Evolutionary conservation across 2,113 vertebrate species (phyloP).

Genomic region (western clawed frog (Xenopus tropicalis)): DNA sequence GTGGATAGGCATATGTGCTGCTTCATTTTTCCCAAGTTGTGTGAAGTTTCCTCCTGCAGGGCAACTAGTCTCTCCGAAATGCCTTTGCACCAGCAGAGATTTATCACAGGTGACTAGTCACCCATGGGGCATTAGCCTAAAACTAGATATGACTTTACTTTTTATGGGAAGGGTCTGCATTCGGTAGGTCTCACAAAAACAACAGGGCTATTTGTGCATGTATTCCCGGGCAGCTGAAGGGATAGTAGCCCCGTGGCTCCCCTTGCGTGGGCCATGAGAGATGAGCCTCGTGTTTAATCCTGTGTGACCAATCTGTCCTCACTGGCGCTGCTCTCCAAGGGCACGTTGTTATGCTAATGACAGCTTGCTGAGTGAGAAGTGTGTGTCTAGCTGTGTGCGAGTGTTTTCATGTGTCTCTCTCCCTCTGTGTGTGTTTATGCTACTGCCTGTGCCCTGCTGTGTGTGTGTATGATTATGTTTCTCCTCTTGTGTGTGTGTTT

Average conservation of each 20-base stretch:
- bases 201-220: neutral
- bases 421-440: neutral
- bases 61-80: too few species aligned
- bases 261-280: slow-evolving; percentile 20
- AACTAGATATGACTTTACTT: neutral
- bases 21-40: too few species aligned
- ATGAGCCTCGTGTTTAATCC: slow-evolving; percentile 38
- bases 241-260: slow-evolving; percentile 12
- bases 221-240: slow-evolving; percentile 12
- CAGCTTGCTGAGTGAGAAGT: slow-evolving; percentile 36
- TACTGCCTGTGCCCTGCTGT: slow-evolving; percentile 1
- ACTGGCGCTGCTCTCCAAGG: slow-evolving; percentile 25
- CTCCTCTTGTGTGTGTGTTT: neutral
- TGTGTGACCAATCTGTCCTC: slow-evolving; percentile 44
- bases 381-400: slow-evolving; percentile 13
- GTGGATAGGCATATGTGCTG: too few species aligned
- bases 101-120: too few species aligned
- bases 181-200: too few species aligned
- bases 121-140: too few species aligned
- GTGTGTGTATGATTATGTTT: slow-evolving; percentile 10
- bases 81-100: too few species aligned
- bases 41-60: too few species aligned
- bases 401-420: neutral
- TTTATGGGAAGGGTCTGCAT: neutral
- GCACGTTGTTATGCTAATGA: slow-evolving; percentile 39